Conservation (phyloP, 2,888 invertebrate genomes). For the Eudemis profundana region DNA sequence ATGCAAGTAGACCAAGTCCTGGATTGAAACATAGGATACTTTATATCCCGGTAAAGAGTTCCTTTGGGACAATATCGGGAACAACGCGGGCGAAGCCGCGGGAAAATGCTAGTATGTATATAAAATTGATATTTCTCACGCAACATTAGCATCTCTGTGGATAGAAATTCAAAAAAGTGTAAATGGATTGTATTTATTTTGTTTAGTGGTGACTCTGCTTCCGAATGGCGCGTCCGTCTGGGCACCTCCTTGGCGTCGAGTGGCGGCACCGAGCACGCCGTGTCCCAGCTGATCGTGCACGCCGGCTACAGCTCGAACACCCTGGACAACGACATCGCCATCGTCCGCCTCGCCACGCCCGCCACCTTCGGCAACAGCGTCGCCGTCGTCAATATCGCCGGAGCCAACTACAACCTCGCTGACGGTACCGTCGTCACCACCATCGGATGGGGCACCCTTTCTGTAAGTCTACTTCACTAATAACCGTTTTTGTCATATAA, state of each 20-base stretch:
- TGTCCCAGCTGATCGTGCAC: slow-evolving; percentile 47
- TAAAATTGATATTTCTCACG: no score
- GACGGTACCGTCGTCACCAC: slow-evolving; percentile 51
- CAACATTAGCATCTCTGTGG: no score
- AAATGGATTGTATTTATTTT: no score
- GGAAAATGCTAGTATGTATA: no score
- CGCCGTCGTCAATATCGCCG: slow-evolving; percentile 55
- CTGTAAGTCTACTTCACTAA: slow-evolving; percentile 52
- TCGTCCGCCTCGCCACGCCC: slow-evolving; percentile 48
- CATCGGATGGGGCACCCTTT: slow-evolving; percentile 61
- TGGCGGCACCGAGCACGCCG: slow-evolving; percentile 48
- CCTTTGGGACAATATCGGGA: no score
- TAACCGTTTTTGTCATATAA: no score
- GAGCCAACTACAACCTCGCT: slow-evolving; percentile 50
- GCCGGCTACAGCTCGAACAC: slow-evolving; percentile 41
- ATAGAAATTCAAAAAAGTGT: no score
- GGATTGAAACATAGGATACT: no score
- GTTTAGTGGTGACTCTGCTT: no score
- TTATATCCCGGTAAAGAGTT: no score
- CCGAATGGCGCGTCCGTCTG: slow-evolving; percentile 63
- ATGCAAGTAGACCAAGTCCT: no score
- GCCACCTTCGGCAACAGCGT: slow-evolving; percentile 47
- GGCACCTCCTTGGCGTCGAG: slow-evolving; percentile 49
- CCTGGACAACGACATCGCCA: slow-evolving; percentile 52
- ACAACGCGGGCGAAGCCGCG: no score